Evolutionary conservation across 2,888 invertebrate genomes (phyloP).

Genomic region (Petrolisthes cinctipes): DNA sequence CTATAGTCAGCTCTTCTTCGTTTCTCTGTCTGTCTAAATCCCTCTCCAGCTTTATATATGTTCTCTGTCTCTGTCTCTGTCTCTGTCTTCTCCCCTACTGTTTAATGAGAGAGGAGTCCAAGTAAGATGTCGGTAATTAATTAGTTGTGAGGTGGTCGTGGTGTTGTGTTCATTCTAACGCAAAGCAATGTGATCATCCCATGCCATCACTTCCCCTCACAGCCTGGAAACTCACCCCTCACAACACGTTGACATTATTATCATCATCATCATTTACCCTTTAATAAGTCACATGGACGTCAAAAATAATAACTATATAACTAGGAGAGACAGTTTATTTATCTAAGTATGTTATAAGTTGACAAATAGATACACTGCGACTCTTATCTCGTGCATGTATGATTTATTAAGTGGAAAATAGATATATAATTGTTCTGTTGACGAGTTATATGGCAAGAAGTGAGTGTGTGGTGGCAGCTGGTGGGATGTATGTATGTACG

Average conservation of each 20-base stretch:
- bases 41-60: neutral
- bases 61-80: constrained; percentile 8
- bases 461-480: too few relatives aligned
- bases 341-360: too few relatives aligned
- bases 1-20: neutral
- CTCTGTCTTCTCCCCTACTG: neutral
- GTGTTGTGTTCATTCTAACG: neutral
- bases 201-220: neutral
- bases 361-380: too few relatives aligned
- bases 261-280: neutral
- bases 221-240: neutral
- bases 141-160: neutral
- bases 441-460: too few relatives aligned
- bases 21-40: neutral
- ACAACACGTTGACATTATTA: neutral
- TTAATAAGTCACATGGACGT: too few relatives aligned
- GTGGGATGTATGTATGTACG: too few relatives aligned
- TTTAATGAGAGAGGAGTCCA: neutral
- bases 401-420: too few relatives aligned
- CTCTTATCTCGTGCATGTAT: too few relatives aligned
- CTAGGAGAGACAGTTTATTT: too few relatives aligned
- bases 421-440: too few relatives aligned
- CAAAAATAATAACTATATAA: too few relatives aligned
- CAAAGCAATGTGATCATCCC: neutral
- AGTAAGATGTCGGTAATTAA: neutral